phyloP scores from a whole-genome alignment of 1,140 invertebrate species.

The Prorops nasuta region DNA sequence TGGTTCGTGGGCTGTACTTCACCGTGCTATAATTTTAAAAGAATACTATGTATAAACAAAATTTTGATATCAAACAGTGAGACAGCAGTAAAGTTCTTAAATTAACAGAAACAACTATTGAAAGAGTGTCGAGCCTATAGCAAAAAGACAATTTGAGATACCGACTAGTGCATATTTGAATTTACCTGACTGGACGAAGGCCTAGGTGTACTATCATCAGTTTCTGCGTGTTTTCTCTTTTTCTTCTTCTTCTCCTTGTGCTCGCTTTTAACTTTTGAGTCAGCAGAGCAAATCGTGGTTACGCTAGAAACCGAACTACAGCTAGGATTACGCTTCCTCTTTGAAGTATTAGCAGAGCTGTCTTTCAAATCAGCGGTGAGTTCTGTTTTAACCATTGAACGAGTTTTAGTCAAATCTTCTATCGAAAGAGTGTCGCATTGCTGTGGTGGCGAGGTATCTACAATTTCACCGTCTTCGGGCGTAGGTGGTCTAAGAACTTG shows the following conservation, averaged over 20 bases:
- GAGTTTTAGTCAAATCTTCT: conserved; percentile 13
- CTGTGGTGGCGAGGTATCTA: conserved; percentile 34
- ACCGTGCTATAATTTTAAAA: too few species aligned
- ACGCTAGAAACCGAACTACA: conserved; percentile 56
- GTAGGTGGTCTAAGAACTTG: conserved; percentile 32
- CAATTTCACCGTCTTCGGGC: conserved; percentile 45
- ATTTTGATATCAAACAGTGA: too few species aligned
- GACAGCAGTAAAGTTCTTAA: conserved; percentile 5
- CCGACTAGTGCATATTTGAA: too few species aligned
- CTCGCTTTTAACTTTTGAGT: conserved; percentile 47
- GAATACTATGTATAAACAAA: too few species aligned
- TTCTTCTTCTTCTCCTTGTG: conserved; percentile 46
- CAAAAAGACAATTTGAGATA: not conserved
- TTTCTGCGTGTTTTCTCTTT: conserved; percentile 40
- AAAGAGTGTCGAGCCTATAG: not conserved
- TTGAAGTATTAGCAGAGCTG: conserved; percentile 23
- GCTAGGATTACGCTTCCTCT: conserved; percentile 57
- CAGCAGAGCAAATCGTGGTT: conserved; percentile 39
- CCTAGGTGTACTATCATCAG: conserved; percentile 29
- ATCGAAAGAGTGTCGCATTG: too few species aligned
- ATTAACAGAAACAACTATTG: conserved; percentile 1
- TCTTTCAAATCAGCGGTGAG: conserved; percentile 20
- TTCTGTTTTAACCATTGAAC: conserved; percentile 23
- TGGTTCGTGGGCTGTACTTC: conserved; percentile 65
- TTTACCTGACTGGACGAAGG: conserved; percentile 48